Evolutionary conservation across 1,140 invertebrate species (phyloP).

Genomic region (Planococcus citri): DNA sequence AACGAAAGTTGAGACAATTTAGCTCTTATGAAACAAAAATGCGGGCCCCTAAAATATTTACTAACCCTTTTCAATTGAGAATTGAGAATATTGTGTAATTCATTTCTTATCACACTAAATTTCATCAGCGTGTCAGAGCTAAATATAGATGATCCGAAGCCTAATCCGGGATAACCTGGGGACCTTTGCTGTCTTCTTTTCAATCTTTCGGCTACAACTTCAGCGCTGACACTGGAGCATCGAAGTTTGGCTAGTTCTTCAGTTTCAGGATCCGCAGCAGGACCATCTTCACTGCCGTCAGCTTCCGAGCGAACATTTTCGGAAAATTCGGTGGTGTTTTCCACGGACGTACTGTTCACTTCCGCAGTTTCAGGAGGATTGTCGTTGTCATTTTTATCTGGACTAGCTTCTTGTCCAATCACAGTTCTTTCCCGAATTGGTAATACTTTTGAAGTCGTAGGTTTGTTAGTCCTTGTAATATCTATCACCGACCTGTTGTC

Average conservation of each 20-base stretch:
- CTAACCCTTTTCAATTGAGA: constrained; percentile 92
- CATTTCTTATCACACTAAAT: constrained; percentile 90
- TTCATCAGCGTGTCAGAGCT: constrained; percentile 96
- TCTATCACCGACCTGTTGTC: not conserved
- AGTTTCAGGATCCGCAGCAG: constrained; percentile 52
- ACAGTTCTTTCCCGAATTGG: constrained; percentile 22
- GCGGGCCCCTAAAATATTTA: constrained; percentile 27
- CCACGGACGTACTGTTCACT: not conserved
- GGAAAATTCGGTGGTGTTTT: not conserved
- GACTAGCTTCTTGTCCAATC: constrained; percentile 21
- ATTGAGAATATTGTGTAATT: constrained; percentile 93
- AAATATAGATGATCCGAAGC: constrained; percentile 81
- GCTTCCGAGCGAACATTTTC: constrained; percentile 27
- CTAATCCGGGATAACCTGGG: constrained; percentile 81
- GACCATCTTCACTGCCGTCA: constrained; percentile 38
- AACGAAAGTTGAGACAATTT: too few relatives aligned
- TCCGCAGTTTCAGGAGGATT: not conserved
- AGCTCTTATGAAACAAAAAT: not conserved
- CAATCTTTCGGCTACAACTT: constrained; percentile 72
- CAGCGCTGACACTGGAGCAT: constrained; percentile 74
- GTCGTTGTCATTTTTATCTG: not conserved
- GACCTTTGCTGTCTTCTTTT: constrained; percentile 52
- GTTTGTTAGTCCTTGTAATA: not conserved
- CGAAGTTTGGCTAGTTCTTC: constrained; percentile 64
- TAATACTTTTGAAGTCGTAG: not conserved